These are phyloP conservation scores for Globodera ellingtonae DNA, from an alignment of 1,140 invertebrate species.

Conservation along the genomic window DNA sequence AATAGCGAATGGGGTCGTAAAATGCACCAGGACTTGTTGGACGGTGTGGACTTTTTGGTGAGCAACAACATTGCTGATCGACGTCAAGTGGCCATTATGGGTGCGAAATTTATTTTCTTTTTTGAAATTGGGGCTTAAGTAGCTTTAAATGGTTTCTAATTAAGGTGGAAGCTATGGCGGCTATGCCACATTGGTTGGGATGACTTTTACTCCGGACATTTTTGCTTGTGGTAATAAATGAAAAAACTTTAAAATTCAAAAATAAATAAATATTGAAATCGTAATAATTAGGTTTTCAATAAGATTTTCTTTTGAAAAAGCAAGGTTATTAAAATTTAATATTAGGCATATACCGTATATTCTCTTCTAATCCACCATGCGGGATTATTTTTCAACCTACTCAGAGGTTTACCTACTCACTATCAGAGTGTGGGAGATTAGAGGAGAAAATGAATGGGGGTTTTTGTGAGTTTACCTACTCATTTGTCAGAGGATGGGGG, in stretches of 20 bases:
- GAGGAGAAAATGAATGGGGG: too few relatives aligned
- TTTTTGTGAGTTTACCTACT: too few relatives aligned
- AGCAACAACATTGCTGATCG: conserved; percentile 57
- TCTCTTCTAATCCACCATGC: too few relatives aligned
- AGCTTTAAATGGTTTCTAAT: background rate
- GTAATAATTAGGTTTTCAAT: background rate
- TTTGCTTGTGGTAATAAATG: conserved; percentile 57
- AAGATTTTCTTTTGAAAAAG: background rate
- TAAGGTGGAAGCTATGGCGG: conserved; percentile 60
- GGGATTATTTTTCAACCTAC: too few relatives aligned
- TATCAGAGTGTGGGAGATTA: too few relatives aligned
- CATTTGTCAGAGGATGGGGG: too few relatives aligned
- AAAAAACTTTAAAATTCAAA: too few relatives aligned
- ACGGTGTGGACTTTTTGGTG: conserved; percentile 61
- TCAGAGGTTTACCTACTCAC: too few relatives aligned
- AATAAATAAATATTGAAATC: too few relatives aligned
- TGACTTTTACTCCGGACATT: conserved; percentile 65
- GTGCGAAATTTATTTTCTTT: conserved; percentile 19
- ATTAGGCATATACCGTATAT: too few relatives aligned
- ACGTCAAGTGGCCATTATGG: conserved; percentile 60
- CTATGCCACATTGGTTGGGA: conserved; percentile 64
- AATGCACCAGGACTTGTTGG: conserved; percentile 64
- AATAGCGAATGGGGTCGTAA: conserved; percentile 65
- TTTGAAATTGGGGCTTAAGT: background rate
- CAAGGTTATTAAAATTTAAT: background rate